A percentile compares a stretch with the other conserved stretches of the same genome.
These are phyloP conservation scores for Lasioglossum morio DNA, from an alignment of 2,888 invertebrate species.

Conservation along the genomic window DNA sequence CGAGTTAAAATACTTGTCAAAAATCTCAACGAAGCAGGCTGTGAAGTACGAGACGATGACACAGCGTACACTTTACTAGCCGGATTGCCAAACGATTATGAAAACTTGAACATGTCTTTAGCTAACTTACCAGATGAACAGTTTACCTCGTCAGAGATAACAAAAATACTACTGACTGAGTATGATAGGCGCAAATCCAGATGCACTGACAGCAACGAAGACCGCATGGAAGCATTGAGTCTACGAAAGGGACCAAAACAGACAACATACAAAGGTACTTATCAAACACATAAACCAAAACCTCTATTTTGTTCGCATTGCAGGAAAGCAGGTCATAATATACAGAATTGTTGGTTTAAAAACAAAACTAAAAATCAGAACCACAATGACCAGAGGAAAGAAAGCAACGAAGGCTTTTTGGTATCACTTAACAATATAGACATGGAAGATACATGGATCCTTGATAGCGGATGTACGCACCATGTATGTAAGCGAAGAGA, in stretches of 20 bases:
- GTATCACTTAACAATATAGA: conserved; percentile 22
- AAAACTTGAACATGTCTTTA: background rate
- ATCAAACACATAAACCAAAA: background rate
- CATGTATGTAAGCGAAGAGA: conserved; percentile 27
- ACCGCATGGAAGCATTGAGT: background rate
- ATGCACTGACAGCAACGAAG: background rate
- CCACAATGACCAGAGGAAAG: background rate
- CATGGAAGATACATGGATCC: conserved; percentile 24
- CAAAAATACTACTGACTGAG: background rate
- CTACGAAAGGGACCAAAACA: background rate
- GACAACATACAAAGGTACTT: conserved; percentile 1
- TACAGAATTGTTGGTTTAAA: background rate
- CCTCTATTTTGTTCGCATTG: background rate
- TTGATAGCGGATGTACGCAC: conserved; percentile 33
- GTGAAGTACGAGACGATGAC: conserved; percentile 14
- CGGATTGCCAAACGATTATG: background rate
- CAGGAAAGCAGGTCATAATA: background rate
- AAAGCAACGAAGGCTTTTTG: conserved; percentile 1
- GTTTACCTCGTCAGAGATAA: background rate
- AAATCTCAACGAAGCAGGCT: conserved; percentile 3
- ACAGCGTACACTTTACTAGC: background rate
- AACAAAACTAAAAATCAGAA: conserved; percentile 10
- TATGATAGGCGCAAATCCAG: conserved; percentile 15
- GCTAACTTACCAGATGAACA: background rate
- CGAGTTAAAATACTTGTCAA: background rate